Evolutionary conservation across 2,888 invertebrate genomes (phyloP), one percentile per base, ranked within the genome.

Genomic region (Drosophila diplacantha): DNA sequence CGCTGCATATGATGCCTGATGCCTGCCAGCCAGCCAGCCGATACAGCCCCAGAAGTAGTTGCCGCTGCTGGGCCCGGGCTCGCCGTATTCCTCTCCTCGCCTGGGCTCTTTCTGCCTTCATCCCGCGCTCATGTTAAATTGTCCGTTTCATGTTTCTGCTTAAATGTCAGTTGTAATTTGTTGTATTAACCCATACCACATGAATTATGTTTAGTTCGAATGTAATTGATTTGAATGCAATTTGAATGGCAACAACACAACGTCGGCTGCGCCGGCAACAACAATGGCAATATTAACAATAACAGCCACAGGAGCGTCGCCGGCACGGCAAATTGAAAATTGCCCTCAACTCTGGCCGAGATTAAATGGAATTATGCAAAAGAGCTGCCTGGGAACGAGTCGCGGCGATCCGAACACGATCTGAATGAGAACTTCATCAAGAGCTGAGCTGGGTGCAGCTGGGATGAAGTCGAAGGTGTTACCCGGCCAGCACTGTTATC

Each of bases 151-250:
- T 80, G 81, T 81, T 79, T 79, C 79, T 80, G 81, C 71, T 80
- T 80, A 80, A 80, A 80, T 80, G 80, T 80, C 80, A 80, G 80
- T 76, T 81, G 82, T 80, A 80, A 80, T 80, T 80, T 80, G 80
- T 80, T 80, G 80, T 80, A 80, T 80, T 80, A 80, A 80, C 81
- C 80, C 82, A 73, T 76, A 78, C 75, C 78, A 78, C 78, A 80
- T 80, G 80, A 80, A 80, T 80, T 80, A 80, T 81, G 80, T 77
- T 81, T 79, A 77, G 79, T 77, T 81, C 76, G 81, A 74, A 81
- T 81, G 82, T 81, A 80, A 80, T 80, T 80, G 82, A 80, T 80
- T 80, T 81, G 82, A 81, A 80, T 80, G 76, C 80, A 80, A 81
- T 80, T 80, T 80, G 75, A 81, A 80, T 81, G 81, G 54, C 53